Evolutionary conservation across 1,140 invertebrate genomes (phyloP).

Genomic region (Dreissena polymorpha): DNA sequence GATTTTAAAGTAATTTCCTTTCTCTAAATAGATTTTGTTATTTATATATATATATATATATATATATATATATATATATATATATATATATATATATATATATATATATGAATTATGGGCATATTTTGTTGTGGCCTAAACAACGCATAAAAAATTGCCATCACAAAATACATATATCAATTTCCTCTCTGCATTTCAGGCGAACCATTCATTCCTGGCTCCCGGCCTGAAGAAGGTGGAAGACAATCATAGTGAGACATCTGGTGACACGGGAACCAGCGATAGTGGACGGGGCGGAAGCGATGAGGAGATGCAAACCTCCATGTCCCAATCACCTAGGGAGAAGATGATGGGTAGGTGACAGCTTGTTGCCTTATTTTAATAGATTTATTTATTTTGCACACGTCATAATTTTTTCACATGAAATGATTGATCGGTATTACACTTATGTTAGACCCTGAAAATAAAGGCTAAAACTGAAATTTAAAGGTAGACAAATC

Average conservation of each 20-base stretch:
- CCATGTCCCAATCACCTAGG: conserved; percentile 46
- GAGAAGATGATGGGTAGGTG: conserved; percentile 54
- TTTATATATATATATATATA: too few relatives aligned
- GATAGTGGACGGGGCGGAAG: conserved; percentile 74
- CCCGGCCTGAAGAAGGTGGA: conserved; percentile 56
- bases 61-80: too few relatives aligned
- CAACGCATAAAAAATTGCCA: too few relatives aligned
- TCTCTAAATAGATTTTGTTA: too few relatives aligned
- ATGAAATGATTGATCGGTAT: neutral
- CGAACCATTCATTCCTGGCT: conserved; percentile 19
- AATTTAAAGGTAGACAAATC: too few relatives aligned
- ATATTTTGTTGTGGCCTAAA: too few relatives aligned
- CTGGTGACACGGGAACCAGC: conserved; percentile 68
- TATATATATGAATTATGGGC: too few relatives aligned
- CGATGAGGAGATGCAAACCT: conserved; percentile 70
- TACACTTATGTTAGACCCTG: neutral
- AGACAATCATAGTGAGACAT: conserved; percentile 71
- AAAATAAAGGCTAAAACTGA: too few relatives aligned
- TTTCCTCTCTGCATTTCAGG: too few relatives aligned
- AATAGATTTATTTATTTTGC: neutral
- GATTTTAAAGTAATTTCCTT: too few relatives aligned
- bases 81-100: too few relatives aligned
- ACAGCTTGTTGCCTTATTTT: neutral
- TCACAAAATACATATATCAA: too few relatives aligned
- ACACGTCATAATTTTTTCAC: neutral